phyloP scores from a whole-genome alignment of 2,888 invertebrate genomes.

The Blomia tropicalis region DNA sequence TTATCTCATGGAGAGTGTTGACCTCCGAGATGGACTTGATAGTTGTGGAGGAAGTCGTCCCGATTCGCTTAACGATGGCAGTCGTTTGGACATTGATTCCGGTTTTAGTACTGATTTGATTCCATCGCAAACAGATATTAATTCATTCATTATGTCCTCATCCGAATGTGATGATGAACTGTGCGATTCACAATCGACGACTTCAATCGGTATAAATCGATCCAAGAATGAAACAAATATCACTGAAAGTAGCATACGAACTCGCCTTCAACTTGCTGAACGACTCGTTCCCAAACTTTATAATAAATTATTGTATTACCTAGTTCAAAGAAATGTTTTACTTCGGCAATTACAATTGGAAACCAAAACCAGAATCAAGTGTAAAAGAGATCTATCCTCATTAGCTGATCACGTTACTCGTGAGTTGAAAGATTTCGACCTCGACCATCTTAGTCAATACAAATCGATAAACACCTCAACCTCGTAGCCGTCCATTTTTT shows the following conservation, averaged over 20 bases:
- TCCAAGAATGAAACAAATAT: neutral
- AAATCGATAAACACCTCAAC: too few species aligned
- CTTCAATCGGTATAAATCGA: too few species aligned
- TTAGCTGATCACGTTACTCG: neutral
- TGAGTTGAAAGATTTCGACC: neutral
- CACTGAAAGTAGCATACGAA: neutral
- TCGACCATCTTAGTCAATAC: too few species aligned
- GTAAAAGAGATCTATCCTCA: constrained; percentile 1
- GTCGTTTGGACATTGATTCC: neutral
- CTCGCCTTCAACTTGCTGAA: neutral
- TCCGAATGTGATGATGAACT: neutral
- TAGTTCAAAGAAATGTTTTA: neutral
- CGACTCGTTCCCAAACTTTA: constrained; percentile 8
- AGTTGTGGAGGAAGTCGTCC: neutral
- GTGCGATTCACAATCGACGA: neutral
- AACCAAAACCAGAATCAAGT: neutral
- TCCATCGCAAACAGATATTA: constrained; percentile 10
- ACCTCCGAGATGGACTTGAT: neutral
- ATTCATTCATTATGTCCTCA: neutral
- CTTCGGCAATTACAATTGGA: neutral
- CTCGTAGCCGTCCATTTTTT: too few species aligned
- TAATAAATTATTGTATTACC: constrained; percentile 8
- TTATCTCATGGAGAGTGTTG: neutral
- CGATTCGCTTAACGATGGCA: neutral
- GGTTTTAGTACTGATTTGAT: constrained; percentile 12